phyloP scores from a whole-genome alignment of 1,140 invertebrate species.

The Calliphora vicina region DNA sequence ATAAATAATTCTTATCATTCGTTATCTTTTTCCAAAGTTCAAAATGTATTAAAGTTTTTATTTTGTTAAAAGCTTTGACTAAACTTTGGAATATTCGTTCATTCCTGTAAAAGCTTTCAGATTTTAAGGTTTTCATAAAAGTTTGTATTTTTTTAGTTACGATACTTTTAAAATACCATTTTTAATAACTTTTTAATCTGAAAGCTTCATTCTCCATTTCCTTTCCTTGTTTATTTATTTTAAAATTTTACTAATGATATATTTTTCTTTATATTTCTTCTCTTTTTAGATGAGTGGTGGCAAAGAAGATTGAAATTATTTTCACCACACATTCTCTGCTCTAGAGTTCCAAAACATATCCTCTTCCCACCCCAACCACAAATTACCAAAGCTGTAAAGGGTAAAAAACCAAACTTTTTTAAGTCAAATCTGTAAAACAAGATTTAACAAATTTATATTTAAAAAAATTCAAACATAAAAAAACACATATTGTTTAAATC shows the following conservation, averaged over 20 bases:
- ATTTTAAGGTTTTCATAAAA: too few relatives aligned
- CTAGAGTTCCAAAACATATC: not conserved
- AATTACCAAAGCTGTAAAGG: not conserved
- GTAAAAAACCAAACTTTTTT: not conserved
- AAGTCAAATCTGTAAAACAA: not conserved
- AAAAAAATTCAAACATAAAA: not conserved
- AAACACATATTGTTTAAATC: not conserved
- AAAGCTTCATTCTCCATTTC: not conserved
- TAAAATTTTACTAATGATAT: not conserved
- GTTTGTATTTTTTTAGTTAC: too few relatives aligned
- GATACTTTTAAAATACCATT: too few relatives aligned
- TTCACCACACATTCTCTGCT: not conserved
- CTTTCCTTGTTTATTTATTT: not conserved
- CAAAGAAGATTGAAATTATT: conserved; percentile 40
- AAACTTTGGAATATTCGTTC: too few relatives aligned
- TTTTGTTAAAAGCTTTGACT: too few relatives aligned
- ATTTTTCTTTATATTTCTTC: not conserved
- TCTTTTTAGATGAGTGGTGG: conserved; percentile 43
- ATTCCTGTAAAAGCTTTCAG: too few relatives aligned
- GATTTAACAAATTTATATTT: not conserved
- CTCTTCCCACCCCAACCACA: not conserved
- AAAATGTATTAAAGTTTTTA: too few relatives aligned
- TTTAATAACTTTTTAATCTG: too few relatives aligned
- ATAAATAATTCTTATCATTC: not conserved
- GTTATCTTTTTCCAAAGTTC: too few relatives aligned